Base-by-base conservation (phyloP, 2,113 vertebrate species). In the Nicator chloris region DNA sequence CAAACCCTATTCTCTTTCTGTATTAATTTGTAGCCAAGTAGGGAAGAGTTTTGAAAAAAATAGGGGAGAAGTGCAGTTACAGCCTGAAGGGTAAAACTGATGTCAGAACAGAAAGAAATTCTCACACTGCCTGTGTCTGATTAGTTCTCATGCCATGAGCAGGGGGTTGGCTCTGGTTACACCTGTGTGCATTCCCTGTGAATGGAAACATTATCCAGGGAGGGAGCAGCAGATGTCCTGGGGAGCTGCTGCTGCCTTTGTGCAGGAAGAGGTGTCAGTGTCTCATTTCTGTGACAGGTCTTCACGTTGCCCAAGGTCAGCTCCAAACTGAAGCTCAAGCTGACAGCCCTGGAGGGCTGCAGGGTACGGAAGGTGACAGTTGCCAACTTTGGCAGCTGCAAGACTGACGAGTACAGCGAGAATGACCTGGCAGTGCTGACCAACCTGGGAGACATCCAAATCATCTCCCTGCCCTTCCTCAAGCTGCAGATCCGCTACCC, bases 251-350 rank as follows among this genome's bases (percentile, higher is more conserved):
- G 39, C 81, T 57, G 66, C 61, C 31, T 24, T 19, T 37, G 60
- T 73, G 61, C 54, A 60, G 72, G n/a, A 30, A 19, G 56, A 87
- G 42, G 37, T 57, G 50, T 59, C 73, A 86, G 57, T 42, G 19
- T 59, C 82, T 73, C 40, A 4, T 80, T 51, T 19, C 71, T 80
- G 4, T 75, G 71, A 71, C 96, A 99, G 99, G 97, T 99, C 27
- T 99, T 99, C 97, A 99, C 99, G 0, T 93, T 99, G 92, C 99
- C 99, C 21, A 99, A 99, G 96, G 99, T 99, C 81, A 99, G 98
- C 50, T 98, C 99, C 76, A 99, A 99, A 86, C 98, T 98, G 96
- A 99, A 99, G 97, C 97, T 99, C 72, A 99, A 99, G 96, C 97
- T 99, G 96, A 99, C 99, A 0, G 99, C 99, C 7, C 81, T 99